Percentiles rank a stretch among this genome's conserved stretches.
phyloP scores from a whole-genome alignment of 2,113 vertebrate genomes.

The Sigmodon hispidus region DNA sequence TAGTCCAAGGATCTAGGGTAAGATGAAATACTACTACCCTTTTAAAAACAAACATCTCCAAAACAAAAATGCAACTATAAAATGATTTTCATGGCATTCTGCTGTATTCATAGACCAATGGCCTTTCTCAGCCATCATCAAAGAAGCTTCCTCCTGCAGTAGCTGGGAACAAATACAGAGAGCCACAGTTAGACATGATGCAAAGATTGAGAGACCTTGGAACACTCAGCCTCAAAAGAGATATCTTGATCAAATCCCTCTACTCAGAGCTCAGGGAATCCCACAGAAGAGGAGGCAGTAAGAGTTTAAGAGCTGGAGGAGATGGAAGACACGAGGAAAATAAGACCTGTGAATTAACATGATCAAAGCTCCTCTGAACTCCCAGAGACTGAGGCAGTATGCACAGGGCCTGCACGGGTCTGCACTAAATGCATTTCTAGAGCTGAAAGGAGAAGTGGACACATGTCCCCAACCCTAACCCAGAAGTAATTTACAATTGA shows the following conservation, averaged over 20 bases:
- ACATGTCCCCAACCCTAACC: not conserved
- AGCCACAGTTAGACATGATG: not conserved
- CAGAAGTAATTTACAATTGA: not conserved
- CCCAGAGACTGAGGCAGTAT: not conserved
- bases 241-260: not conserved
- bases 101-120: not conserved
- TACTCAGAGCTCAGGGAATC: not conserved
- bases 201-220: not conserved
- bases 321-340: not conserved
- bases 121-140: not conserved
- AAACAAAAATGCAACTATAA: not conserved
- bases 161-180: not conserved
- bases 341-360: not conserved
- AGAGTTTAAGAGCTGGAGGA: not conserved
- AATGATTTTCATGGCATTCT: not conserved
- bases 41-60: not conserved
- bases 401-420: too few species aligned
- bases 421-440: not conserved
- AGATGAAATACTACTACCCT: not conserved
- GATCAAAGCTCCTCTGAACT: not conserved
- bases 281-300: not conserved
- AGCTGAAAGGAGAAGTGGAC: not conserved
- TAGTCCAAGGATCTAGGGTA: not conserved
- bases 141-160: not conserved
- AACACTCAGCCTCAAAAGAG: not conserved